Conservation (phyloP, 2,888 invertebrate genomes). For the Ariolimax columbianus region DNA sequence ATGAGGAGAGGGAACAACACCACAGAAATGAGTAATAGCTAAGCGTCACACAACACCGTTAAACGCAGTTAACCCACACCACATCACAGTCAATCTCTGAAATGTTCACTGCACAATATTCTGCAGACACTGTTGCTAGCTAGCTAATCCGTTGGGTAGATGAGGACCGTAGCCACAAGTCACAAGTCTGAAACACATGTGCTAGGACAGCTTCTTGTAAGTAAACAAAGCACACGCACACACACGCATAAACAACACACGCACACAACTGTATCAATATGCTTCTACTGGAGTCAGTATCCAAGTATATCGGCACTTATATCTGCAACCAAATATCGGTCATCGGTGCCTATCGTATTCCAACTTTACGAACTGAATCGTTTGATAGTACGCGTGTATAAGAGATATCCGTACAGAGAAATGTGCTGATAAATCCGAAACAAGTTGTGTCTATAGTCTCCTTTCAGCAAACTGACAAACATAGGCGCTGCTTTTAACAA, state of each 20-base stretch:
- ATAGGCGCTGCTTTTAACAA: constrained; percentile 13
- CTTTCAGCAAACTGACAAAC: constrained; percentile 23
- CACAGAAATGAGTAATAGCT: too few species aligned
- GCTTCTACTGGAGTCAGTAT: not conserved
- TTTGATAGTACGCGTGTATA: too few species aligned
- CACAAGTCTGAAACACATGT: not conserved
- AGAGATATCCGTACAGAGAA: not conserved
- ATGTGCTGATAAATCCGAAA: constrained; percentile 26
- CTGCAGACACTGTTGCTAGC: not conserved
- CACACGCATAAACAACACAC: too few species aligned
- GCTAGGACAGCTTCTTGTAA: not conserved
- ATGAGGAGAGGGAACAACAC: too few species aligned
- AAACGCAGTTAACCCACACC: not conserved
- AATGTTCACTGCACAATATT: not conserved
- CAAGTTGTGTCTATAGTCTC: not conserved
- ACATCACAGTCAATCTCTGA: not conserved
- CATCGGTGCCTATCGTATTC: too few species aligned
- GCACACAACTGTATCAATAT: not conserved
- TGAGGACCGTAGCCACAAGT: too few species aligned
- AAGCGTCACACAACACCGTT: not conserved
- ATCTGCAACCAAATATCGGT: too few species aligned
- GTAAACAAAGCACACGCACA: not conserved
- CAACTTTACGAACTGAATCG: too few species aligned
- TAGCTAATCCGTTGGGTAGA: not conserved
- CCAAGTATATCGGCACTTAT: not conserved